Percentiles rank a stretch among this genome's conserved stretches.
phyloP scores from a whole-genome alignment of 2,888 invertebrate species.

The Eulithis prunata region DNA sequence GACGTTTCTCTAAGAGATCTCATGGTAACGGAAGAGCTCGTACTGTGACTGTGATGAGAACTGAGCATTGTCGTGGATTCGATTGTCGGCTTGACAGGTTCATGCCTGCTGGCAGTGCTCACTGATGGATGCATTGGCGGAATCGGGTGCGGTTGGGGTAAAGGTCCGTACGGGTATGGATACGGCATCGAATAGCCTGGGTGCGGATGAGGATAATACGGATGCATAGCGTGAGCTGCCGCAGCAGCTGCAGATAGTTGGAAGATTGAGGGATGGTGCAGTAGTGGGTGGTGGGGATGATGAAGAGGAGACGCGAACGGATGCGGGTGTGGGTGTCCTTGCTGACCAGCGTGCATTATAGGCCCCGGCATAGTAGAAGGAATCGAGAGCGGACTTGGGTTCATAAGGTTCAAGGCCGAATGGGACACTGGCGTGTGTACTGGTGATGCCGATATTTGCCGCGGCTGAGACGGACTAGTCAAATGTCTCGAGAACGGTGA shows the following conservation, averaged over 20 bases:
- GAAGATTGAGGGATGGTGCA: conserved; percentile 84
- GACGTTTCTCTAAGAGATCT: conserved; percentile 86
- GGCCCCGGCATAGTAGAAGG: conserved; percentile 87
- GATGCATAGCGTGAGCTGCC: conserved; percentile 87
- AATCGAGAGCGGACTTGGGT: conserved; percentile 84
- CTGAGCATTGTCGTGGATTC: conserved; percentile 88
- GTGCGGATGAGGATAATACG: conserved; percentile 88
- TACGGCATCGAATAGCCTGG: conserved; percentile 88
- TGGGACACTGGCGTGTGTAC: conserved; percentile 82
- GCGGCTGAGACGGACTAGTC: conserved; percentile 77
- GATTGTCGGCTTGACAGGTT: conserved; percentile 81
- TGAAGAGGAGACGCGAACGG: conserved; percentile 88
- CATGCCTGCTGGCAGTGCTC: conserved; percentile 76
- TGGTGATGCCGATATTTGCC: conserved; percentile 80
- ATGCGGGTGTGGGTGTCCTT: conserved; percentile 87
- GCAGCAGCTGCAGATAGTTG: conserved; percentile 86
- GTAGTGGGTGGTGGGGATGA: conserved; percentile 89
- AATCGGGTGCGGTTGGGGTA: conserved; percentile 90
- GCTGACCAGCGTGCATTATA: conserved; percentile 90
- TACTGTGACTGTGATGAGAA: conserved; percentile 89
- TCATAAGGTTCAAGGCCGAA: conserved; percentile 86
- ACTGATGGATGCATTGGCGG: conserved; percentile 86
- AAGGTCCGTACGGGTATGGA: conserved; percentile 89
- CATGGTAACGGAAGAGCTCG: conserved; percentile 89
- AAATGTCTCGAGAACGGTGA: conserved; percentile 81